These are phyloP conservation scores for Scaptomyza cyrtandrae DNA, from an alignment of 2,888 invertebrate genomes.

Conservation along the genomic window DNA sequence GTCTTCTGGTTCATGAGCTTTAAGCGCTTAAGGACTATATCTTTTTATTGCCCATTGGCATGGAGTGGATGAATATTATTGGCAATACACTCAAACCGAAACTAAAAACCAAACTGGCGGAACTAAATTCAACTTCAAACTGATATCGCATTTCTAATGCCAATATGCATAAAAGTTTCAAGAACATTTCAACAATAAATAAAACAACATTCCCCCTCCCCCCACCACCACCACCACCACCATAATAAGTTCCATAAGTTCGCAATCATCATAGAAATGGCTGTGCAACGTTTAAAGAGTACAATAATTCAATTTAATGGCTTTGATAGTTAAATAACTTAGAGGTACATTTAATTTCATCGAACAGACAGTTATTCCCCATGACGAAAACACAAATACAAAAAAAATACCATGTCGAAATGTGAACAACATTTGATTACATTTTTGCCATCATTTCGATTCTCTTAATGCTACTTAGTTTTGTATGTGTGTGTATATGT, in stretches of 20 bases:
- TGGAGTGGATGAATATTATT: slow-evolving; percentile 36
- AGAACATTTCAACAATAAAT: not conserved
- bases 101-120: not conserved
- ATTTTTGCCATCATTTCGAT: slow-evolving; percentile 31
- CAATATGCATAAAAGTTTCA: not conserved
- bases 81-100: slow-evolving; percentile 25
- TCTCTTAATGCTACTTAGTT: slow-evolving; percentile 5
- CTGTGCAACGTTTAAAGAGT: not conserved
- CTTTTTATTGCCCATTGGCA: slow-evolving; percentile 62
- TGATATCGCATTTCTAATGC: not conserved
- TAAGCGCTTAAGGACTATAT: slow-evolving; percentile 46
- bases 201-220: too few species aligned
- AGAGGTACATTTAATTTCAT: not conserved
- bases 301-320: not conserved
- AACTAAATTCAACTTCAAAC: slow-evolving; percentile 1
- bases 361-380: not conserved
- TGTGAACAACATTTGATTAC: slow-evolving; percentile 65
- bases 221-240: too few species aligned
- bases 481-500: slow-evolving; percentile 32
- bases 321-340: not conserved
- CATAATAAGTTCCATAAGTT: too few species aligned
- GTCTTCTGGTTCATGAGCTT: slow-evolving; percentile 26
- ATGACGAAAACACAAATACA: too few species aligned
- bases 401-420: not conserved
- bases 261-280: not conserved